Evolutionary conservation across 2,888 invertebrate species (phyloP), one percentile per base, ranked within the genome.

Genomic region (Scaptomyza parva): DNA sequence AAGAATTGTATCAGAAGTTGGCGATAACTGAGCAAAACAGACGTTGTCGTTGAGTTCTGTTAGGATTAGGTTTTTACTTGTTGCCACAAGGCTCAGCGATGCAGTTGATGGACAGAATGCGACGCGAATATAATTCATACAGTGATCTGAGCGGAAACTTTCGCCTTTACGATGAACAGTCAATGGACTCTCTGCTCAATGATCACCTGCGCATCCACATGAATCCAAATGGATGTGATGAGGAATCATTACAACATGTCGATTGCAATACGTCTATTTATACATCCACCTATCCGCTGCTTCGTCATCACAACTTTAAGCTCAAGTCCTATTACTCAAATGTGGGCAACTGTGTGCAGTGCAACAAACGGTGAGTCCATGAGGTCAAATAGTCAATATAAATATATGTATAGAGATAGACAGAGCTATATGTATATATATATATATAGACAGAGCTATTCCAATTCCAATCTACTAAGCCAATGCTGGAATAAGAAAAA

Each of bases 281-380:
- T 22, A 55, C 60, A 3, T 22, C 22, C 41, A 11, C 9, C 30
- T 62, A 30, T 6, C 17, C 26, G 26, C 44, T 82, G 35, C 52
- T 82, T 35, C 70, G 82, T 22, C 79, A 76, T 45, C 82, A 82
- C 52, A 85, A 78, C 28, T 85, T 85, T 22, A 82, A 82, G 52
- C 58, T 82, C 20, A 82, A 87, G 64, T 64, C 62, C 0, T 76
- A 80, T 40, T 86, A 69, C 50, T 82, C 70, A 33, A 82, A 78
- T 12, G 86, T 82, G 47, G 82, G 82, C 5, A 70, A 82, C 37
- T 82, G 82, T 45, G 87, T 82, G 40, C 87, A 85, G 33, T 82
- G 82, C 64, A 70, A 85, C 30, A 82, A 82, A 39, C 68, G 87
- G 82, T 82, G 37, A 78, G 86, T 62, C 37, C 8, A 17, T 3